Conservation (phyloP, 2,113 vertebrate species). For the Aspiorhynchus laticeps region DNA sequence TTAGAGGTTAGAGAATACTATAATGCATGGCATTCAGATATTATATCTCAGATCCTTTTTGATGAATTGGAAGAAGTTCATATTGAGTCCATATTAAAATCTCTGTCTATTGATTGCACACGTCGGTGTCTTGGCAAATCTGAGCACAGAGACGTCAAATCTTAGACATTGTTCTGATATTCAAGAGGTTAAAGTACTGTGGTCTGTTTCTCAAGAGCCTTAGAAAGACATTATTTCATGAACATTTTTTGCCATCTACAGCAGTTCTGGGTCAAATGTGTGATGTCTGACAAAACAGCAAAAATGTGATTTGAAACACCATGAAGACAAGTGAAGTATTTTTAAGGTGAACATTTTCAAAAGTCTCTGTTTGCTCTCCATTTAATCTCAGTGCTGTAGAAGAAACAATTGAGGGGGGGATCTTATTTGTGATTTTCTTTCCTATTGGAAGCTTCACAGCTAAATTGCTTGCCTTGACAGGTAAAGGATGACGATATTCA, state of each 20-base stretch:
- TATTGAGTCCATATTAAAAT: not conserved
- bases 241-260: not conserved
- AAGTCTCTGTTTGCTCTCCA: not conserved
- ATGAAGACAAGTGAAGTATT: not conserved
- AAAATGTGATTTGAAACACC: not conserved
- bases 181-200: not conserved
- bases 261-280: not conserved
- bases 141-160: not conserved
- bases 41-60: not conserved
- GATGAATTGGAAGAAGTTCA: not conserved
- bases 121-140: not conserved
- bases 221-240: not conserved
- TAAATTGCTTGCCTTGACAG: slow-evolving; percentile 23
- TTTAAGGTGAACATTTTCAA: not conserved
- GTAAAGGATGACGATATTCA: not conserved
- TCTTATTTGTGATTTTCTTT: not conserved
- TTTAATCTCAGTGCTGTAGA: not conserved
- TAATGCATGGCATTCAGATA: not conserved
- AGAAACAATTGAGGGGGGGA: not conserved
- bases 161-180: not conserved
- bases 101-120: not conserved
- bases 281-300: not conserved
- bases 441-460: not conserved
- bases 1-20: not conserved
- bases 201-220: not conserved